These are phyloP conservation scores for Myopa testacea DNA, from an alignment of 2,888 invertebrate species.

Conservation along the genomic window DNA sequence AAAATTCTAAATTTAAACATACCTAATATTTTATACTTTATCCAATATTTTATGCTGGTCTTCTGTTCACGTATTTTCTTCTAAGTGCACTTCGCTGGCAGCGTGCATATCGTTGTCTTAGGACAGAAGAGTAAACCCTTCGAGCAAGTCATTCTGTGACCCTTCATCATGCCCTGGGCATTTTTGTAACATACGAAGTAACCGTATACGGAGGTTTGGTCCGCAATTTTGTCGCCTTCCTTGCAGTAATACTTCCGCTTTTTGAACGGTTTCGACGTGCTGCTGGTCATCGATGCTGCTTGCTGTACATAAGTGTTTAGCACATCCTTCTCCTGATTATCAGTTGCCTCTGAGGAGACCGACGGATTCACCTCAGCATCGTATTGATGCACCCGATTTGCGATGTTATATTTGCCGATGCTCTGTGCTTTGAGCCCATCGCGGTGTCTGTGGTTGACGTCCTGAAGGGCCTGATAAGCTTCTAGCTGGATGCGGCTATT, in stretches of 20 bases:
- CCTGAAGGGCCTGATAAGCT: conserved; percentile 60
- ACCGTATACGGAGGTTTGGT: conserved; percentile 67
- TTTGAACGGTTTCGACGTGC: conserved; percentile 47
- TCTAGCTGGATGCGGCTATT: conserved; percentile 63
- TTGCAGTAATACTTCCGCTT: conserved; percentile 67
- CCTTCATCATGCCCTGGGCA: conserved; percentile 65
- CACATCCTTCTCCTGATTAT: conserved; percentile 52
- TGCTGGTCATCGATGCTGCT: conserved; percentile 43
- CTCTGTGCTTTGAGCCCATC: conserved; percentile 63
- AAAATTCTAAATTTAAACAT: too few species aligned
- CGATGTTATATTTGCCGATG: conserved; percentile 60
- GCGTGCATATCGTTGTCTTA: conserved; percentile 67
- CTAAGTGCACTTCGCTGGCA: conserved; percentile 61
- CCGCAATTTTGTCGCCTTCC: conserved; percentile 69
- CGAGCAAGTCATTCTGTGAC: conserved; percentile 69
- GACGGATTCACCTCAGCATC: conserved; percentile 20
- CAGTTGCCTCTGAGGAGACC: conserved; percentile 19
- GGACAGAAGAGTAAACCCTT: conserved; percentile 69
- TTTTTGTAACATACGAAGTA: conserved; percentile 70
- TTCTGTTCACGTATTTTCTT: too few species aligned
- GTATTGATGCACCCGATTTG: conserved; percentile 58
- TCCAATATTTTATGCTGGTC: too few species aligned
- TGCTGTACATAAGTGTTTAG: conserved; percentile 53
- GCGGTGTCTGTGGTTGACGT: conserved; percentile 62
- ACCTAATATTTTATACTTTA: too few species aligned